These are phyloP conservation scores for Scaptodrosophila lebanonensis DNA, from an alignment of 1,140 invertebrate genomes.

Conservation along the genomic window DNA sequence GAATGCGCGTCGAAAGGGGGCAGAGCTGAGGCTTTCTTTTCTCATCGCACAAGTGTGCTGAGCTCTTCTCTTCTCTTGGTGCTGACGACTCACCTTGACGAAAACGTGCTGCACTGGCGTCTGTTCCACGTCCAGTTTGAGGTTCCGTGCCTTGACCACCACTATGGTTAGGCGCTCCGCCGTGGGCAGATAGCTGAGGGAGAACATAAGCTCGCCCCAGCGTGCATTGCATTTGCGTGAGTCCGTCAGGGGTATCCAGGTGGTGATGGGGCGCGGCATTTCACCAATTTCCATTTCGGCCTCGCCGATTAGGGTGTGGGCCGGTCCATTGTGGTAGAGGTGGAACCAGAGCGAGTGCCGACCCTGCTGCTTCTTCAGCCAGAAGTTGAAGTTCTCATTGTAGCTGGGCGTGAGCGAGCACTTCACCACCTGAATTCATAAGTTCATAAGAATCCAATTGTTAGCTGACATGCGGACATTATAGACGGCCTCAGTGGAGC, in stretches of 20 bases:
- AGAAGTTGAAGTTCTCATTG: constrained; percentile 86
- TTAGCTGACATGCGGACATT: too few species aligned
- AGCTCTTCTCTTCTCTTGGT: too few species aligned
- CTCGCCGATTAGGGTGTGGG: constrained; percentile 76
- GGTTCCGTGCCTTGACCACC: constrained; percentile 87
- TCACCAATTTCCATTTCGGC: constrained; percentile 79
- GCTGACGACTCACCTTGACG: constrained; percentile 50
- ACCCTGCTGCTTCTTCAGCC: constrained; percentile 78
- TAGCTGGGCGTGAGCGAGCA: constrained; percentile 82
- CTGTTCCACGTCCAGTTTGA: constrained; percentile 78
- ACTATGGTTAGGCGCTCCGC: constrained; percentile 89
- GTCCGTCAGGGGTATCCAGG: constrained; percentile 78
- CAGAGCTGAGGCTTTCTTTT: too few species aligned
- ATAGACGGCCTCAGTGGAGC: background rate
- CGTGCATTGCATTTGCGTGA: constrained; percentile 80
- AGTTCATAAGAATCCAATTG: background rate
- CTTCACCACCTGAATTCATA: constrained; percentile 58
- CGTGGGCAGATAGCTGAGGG: constrained; percentile 87
- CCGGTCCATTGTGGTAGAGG: constrained; percentile 72
- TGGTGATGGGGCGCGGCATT: constrained; percentile 77
- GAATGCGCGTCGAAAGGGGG: too few species aligned
- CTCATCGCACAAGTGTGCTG: too few species aligned
- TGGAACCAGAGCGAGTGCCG: constrained; percentile 76
- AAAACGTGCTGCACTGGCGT: constrained; percentile 58
- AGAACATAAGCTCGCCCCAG: constrained; percentile 89